Evolutionary conservation across 2,888 invertebrate species (phyloP).

Genomic region (Epirrita christyi): DNA sequence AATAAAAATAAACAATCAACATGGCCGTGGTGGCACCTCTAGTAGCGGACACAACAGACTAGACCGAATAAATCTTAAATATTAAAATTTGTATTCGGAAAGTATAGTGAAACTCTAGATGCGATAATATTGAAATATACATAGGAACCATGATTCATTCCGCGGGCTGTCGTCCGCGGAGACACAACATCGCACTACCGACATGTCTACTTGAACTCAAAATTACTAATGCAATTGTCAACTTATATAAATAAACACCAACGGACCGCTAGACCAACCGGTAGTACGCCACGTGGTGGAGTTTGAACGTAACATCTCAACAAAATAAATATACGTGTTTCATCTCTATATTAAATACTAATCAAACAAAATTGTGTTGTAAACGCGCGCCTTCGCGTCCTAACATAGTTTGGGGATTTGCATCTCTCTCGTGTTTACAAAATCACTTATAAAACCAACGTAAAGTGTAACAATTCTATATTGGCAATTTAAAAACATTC

Average conservation of each 20-base stretch:
- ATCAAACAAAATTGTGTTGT: conserved; percentile 77
- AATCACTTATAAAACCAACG: neutral
- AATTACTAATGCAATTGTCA: conserved; percentile 66
- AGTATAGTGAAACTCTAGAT: conserved; percentile 85
- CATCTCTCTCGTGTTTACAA: conserved; percentile 37
- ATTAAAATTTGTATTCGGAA: conserved; percentile 85
- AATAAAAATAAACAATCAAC: conserved; percentile 75
- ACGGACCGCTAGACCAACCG: conserved; percentile 51
- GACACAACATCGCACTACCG: conserved; percentile 81
- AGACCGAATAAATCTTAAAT: conserved; percentile 84
- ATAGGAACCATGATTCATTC: conserved; percentile 85
- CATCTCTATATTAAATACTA: conserved; percentile 68
- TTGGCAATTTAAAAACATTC: neutral
- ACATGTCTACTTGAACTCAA: conserved; percentile 75
- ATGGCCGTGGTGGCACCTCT: conserved; percentile 79
- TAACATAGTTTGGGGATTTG: conserved; percentile 48
- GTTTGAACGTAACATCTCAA: conserved; percentile 61
- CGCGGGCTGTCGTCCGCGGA: conserved; percentile 79
- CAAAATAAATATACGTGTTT: conserved; percentile 64
- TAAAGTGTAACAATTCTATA: neutral
- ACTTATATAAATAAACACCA: conserved; percentile 57
- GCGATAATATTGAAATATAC: conserved; percentile 86
- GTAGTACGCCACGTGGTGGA: conserved; percentile 56
- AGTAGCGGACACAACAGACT: conserved; percentile 82
- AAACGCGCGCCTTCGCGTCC: conserved; percentile 81